These are phyloP conservation scores for Megalops cyprinoides DNA, from an alignment of 2,797 vertebrate genomes.

Conservation along the genomic window DNA sequence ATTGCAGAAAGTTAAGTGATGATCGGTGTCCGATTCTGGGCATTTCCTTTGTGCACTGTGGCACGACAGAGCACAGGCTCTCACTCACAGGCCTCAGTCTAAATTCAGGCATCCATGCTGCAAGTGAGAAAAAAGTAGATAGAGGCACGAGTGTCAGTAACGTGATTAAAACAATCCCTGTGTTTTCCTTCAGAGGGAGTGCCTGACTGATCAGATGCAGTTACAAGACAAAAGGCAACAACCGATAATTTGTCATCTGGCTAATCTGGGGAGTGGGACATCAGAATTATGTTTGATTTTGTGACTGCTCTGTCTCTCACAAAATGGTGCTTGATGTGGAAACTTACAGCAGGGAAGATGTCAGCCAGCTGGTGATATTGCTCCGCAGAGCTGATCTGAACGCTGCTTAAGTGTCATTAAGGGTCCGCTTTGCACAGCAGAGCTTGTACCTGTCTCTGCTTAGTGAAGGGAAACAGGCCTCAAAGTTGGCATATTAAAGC, in stretches of 20 bases:
- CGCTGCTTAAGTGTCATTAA: slow-evolving; percentile 17
- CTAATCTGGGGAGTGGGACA: neutral
- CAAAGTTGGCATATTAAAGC: neutral
- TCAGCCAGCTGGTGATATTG: neutral
- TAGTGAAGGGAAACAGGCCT: neutral
- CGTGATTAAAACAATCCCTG: neutral
- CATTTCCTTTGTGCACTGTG: neutral
- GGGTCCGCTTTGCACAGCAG: neutral
- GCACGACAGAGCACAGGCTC: neutral
- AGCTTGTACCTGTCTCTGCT: slow-evolving; percentile 8
- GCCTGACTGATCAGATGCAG: neutral
- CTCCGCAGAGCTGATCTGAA: neutral
- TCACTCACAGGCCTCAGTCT: too few species aligned
- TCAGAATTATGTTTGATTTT: neutral
- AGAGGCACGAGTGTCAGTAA: neutral
- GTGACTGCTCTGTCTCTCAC: neutral
- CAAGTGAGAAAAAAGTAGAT: neutral
- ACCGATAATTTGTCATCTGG: neutral
- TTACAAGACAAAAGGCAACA: too few species aligned
- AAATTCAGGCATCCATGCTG: too few species aligned
- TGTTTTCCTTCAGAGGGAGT: neutral
- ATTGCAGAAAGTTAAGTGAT: neutral
- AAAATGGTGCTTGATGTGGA: neutral
- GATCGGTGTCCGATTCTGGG: neutral
- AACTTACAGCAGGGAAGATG: neutral